Conservation (phyloP, 2,888 invertebrate species). For the Eristalis arbustorum region DNA sequence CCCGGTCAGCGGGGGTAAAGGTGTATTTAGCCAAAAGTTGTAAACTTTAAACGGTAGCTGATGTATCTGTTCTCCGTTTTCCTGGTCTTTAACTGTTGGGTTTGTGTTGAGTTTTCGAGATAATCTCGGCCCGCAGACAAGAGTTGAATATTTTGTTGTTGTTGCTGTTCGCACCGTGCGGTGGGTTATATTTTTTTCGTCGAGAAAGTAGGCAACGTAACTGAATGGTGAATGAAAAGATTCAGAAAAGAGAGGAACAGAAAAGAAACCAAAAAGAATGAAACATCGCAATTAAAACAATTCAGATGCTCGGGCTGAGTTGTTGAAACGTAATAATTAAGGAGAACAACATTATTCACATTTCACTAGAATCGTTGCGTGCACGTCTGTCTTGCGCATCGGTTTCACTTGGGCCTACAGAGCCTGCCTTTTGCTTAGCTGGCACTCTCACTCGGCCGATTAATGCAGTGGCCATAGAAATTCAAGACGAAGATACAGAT, state of each 20-base stretch:
- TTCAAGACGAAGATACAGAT: neutral
- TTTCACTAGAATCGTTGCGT: slow-evolving; percentile 52
- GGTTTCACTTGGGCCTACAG: slow-evolving; percentile 16
- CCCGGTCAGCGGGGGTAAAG: neutral
- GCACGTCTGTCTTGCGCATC: slow-evolving; percentile 10
- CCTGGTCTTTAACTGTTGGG: neutral
- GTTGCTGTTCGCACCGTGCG: neutral
- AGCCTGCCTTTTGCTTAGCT: neutral
- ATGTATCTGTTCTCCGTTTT: slow-evolving; percentile 7
- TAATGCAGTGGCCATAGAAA: neutral
- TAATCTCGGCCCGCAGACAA: slow-evolving; percentile 17
- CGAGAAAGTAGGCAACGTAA: slow-evolving; percentile 39
- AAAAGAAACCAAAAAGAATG: neutral
- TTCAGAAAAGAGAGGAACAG: neutral
- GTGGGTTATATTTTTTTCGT: neutral
- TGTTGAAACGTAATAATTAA: slow-evolving; percentile 45
- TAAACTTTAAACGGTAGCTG: slow-evolving; percentile 35
- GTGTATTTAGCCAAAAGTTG: neutral
- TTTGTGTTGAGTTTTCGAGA: slow-evolving; percentile 4
- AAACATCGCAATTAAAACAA: slow-evolving; percentile 54
- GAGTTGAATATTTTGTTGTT: neutral
- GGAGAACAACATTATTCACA: slow-evolving; percentile 61
- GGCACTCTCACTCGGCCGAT: neutral
- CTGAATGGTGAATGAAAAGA: neutral
- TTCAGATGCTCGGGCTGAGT: slow-evolving; percentile 37